Evolutionary conservation across 2,888 invertebrate species (phyloP).

Genomic region (Lycaena phlaeas): DNA sequence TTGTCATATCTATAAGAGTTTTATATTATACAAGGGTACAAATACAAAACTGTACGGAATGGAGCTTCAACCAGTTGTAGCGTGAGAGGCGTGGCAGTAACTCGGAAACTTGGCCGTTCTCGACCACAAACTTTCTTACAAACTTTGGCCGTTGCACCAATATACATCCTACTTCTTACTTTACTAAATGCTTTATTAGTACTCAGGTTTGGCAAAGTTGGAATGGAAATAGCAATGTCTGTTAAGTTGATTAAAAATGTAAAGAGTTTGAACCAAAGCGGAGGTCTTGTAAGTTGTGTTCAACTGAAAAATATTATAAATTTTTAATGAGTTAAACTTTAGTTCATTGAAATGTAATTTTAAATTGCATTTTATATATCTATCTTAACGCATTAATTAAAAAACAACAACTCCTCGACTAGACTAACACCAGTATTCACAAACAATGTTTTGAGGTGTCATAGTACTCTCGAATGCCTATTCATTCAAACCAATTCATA

Average conservation of each 20-base stretch:
- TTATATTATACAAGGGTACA: slow-evolving; percentile 2
- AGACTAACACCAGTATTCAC: no score
- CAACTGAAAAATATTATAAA: no score
- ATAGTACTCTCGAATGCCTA: no score
- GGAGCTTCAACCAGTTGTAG: slow-evolving; percentile 1
- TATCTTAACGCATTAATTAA: no score
- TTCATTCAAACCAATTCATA: no score
- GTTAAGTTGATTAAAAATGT: slow-evolving; percentile 11
- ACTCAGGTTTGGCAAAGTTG: slow-evolving; percentile 12
- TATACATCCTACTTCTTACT: slow-evolving; percentile 9
- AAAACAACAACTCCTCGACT: no score
- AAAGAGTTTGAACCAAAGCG: slow-evolving; percentile 6
- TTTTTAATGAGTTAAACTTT: slow-evolving; percentile 2
- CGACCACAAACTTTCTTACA: slow-evolving; percentile 18
- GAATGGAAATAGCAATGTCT: slow-evolving; percentile 9
- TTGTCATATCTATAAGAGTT: slow-evolving; percentile 3
- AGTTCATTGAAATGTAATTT: neutral
- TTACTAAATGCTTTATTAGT: slow-evolving; percentile 17
- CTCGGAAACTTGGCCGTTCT: slow-evolving; percentile 40
- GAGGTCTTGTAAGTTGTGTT: no score
- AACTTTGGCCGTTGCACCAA: slow-evolving; percentile 8
- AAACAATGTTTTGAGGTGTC: no score
- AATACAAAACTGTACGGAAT: neutral
- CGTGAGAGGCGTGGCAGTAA: slow-evolving; percentile 32
- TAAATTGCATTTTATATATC: no score